Base-by-base conservation (phyloP, 1,140 invertebrate species). In the Sycophaga agraensis region DNA sequence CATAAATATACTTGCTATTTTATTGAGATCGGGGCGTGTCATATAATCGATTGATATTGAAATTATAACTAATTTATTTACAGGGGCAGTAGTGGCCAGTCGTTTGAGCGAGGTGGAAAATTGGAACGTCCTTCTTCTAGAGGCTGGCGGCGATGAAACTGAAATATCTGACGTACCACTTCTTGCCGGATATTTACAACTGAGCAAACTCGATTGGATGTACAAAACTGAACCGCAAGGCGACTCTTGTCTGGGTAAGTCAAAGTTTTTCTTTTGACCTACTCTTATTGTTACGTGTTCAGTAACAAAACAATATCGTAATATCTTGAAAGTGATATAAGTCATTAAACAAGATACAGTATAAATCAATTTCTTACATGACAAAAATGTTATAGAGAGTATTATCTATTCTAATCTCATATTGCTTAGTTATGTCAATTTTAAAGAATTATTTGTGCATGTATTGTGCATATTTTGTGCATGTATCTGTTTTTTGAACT, bases 121-220 rank as follows among this genome's bases (percentile, higher is more conserved):
- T 59, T 92, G 90, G 90, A 91, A 88, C 54, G 88, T 96, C 0
- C 80, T 97, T 2, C 77, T 97, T 0, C 67, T 97, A 59, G 95
- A 97, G 83, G 94, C 94, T 3, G 95, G 94, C 0, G 91, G 90
- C 4, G 90, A 94, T 77, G 95, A 97, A 77, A 93, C 91, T 0
- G 91, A 94, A 72, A 89, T 95, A 64, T 92, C 91, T 0, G 91
- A 94, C 68, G 91, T 96, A 0, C 93, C 93, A 2, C 77, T 94
- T 1, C 84, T 95, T 63, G 92, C 93, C 0, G 92, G 89, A 1
- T 94, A 93, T 70, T 76, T 96, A 6, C 93, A 96, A 73, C 82
- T 93, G 7, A 94, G 90, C 58, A 88, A 92, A 72, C 77, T 95
- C 11, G 94, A 97, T 73, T 98, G 94, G 94, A 87, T 91, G 70